Evolutionary conservation across 2,888 invertebrate genomes (phyloP).

Genomic region (Limenitis camilla): DNA sequence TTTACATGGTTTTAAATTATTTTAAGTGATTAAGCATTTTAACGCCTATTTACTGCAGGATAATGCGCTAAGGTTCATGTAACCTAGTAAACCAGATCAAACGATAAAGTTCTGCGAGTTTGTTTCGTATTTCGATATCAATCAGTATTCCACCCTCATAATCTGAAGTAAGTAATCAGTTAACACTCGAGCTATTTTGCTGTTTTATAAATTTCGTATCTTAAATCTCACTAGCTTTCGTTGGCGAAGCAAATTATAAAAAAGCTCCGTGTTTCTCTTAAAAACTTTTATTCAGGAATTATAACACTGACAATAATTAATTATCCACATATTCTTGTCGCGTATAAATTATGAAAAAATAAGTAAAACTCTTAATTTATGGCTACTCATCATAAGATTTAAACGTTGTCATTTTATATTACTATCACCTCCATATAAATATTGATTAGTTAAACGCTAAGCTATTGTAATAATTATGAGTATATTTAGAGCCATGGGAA

Average conservation of each 20-base stretch:
- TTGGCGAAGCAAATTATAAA: slow-evolving; percentile 7
- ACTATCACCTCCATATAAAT: slow-evolving; percentile 23
- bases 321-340: slow-evolving; percentile 16
- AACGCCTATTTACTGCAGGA: too few species aligned
- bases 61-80: too few species aligned
- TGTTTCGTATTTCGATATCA: background rate
- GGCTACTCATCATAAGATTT: slow-evolving; percentile 24
- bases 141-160: background rate
- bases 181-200: background rate
- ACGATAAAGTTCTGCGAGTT: background rate
- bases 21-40: too few species aligned
- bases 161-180: background rate
- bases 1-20: too few species aligned
- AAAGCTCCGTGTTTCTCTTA: background rate
- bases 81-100: slow-evolving; percentile 1
- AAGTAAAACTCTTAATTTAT: slow-evolving; percentile 20
- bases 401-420: slow-evolving; percentile 20
- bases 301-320: slow-evolving; percentile 4
- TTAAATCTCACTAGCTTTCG: background rate
- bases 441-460: slow-evolving; percentile 17
- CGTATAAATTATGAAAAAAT: slow-evolving; percentile 23
- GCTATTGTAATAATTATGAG: slow-evolving; percentile 13
- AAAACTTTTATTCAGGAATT: slow-evolving; percentile 12
- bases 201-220: background rate
- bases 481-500: slow-evolving; percentile 9